A percentile compares a stretch with the other conserved stretches of the same genome.
These are phyloP conservation scores for Chaetodon trifascialis DNA, from an alignment of 2,113 vertebrate genomes.

Conservation along the genomic window DNA sequence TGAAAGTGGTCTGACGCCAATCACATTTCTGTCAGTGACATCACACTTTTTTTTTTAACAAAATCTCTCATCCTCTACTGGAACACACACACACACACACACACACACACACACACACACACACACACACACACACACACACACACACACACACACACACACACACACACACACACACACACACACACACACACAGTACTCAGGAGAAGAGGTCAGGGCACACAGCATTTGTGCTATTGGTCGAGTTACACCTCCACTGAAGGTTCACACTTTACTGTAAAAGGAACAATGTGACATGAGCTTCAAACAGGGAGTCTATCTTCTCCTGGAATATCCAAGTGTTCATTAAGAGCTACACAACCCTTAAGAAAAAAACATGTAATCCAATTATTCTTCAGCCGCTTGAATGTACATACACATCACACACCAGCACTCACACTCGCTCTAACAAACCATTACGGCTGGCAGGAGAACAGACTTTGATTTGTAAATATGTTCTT, in stretches of 20 bases:
- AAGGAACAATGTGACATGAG: conserved; percentile 26
- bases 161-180: conserved; percentile 11
- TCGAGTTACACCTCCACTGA: conserved; percentile 23
- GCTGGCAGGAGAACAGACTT: conserved; percentile 47
- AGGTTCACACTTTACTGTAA: conserved; percentile 35
- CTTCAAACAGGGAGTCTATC: neutral
- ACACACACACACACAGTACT: conserved; percentile 4
- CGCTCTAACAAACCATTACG: conserved; percentile 29
- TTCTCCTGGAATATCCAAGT: conserved; percentile 32
- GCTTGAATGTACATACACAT: conserved; percentile 10
- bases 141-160: conserved; percentile 6
- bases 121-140: conserved; percentile 11
- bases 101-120: conserved; percentile 1
- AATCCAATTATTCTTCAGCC: conserved; percentile 15
- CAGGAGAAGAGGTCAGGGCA: conserved; percentile 1
- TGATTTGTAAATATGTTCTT: conserved; percentile 73
- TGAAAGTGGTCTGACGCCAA: conserved; percentile 24
- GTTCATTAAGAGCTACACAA: conserved; percentile 21
- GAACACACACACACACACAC: conserved; percentile 18
- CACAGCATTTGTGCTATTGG: neutral
- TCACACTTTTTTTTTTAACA: conserved; percentile 3
- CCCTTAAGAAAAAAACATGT: conserved; percentile 21
- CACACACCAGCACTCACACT: conserved; percentile 6
- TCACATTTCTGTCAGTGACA: conserved; percentile 36
- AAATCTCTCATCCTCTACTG: conserved; percentile 6